Evolutionary conservation across 2,797 vertebrate genomes (phyloP).

Genomic region (Sebastes kiyomatsui): DNA sequence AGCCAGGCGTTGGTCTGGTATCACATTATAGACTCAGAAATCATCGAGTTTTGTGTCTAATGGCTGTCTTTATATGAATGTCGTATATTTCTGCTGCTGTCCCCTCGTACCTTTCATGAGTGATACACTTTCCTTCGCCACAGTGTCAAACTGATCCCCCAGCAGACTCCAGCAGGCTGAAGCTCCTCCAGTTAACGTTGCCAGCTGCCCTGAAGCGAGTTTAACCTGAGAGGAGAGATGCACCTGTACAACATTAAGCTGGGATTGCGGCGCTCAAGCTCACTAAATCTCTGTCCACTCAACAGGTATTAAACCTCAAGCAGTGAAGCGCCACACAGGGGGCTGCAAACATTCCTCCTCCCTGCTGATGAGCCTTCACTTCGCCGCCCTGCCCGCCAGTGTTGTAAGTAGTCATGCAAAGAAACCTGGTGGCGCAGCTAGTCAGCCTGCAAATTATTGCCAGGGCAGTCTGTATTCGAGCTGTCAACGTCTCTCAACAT

Average conservation of each 20-base stretch:
- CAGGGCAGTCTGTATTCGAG: background rate
- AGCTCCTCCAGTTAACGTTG: constrained; percentile 39
- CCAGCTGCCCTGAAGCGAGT: constrained; percentile 60
- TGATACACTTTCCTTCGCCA: background rate
- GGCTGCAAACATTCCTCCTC: constrained; percentile 38
- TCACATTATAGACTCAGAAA: background rate
- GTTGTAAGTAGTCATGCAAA: constrained; percentile 22
- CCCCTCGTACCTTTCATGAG: background rate
- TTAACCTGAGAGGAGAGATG: constrained; percentile 53
- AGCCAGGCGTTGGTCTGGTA: background rate
- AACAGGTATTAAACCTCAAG: constrained; percentile 74
- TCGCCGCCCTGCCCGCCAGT: constrained; percentile 19
- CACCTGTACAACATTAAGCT: constrained; percentile 70
- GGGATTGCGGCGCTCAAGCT: constrained; percentile 58
- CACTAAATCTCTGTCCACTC: constrained; percentile 76
- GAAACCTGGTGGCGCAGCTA: constrained; percentile 12
- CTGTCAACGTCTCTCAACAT: constrained; percentile 9
- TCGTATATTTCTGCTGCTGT: background rate
- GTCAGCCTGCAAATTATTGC: constrained; percentile 43
- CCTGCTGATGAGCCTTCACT: constrained; percentile 47
- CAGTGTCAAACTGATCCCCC: constrained; percentile 28
- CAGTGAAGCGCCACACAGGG: constrained; percentile 48
- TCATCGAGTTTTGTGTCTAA: background rate
- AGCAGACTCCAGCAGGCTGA: constrained; percentile 16
- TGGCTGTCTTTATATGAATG: background rate